Percentiles rank a stretch among this genome's conserved stretches.
phyloP scores from a whole-genome alignment of 2,888 invertebrate species.

The Carcina quercana region DNA sequence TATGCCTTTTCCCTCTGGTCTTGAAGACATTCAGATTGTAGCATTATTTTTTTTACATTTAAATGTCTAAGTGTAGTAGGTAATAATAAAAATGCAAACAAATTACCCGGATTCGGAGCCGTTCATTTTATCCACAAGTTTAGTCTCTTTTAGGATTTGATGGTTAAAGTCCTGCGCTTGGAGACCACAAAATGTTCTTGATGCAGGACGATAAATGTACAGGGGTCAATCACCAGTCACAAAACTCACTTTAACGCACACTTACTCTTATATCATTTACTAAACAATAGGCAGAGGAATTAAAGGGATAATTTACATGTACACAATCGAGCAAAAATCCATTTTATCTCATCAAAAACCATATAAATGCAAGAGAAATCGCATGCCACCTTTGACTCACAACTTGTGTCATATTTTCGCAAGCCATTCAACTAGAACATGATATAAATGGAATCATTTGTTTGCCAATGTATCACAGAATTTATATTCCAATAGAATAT shows the following conservation, averaged over 20 bases:
- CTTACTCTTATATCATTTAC: constrained; percentile 53
- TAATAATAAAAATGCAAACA: constrained; percentile 9
- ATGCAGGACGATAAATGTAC: constrained; percentile 22
- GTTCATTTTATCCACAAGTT: constrained; percentile 75
- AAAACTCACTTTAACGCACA: constrained; percentile 45
- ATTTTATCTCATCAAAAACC: constrained; percentile 68
- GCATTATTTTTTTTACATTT: too few relatives aligned
- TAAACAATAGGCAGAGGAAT: too few relatives aligned
- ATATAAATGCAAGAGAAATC: constrained; percentile 71
- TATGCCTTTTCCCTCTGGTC: too few relatives aligned
- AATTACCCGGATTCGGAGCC: constrained; percentile 87
- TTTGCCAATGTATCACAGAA: constrained; percentile 35
- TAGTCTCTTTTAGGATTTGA: constrained; percentile 19
- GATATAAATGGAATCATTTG: constrained; percentile 27
- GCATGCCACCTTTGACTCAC: constrained; percentile 61
- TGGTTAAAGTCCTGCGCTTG: constrained; percentile 24
- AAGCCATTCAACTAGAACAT: constrained; percentile 30
- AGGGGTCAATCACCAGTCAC: constrained; percentile 30
- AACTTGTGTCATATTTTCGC: constrained; percentile 63
- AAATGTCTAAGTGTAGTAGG: too few relatives aligned
- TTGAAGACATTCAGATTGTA: too few relatives aligned
- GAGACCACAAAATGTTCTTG: constrained; percentile 31
- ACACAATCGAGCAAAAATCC: constrained; percentile 43
- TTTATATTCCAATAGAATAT: constrained; percentile 35
- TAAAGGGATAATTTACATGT: constrained; percentile 45